Base-by-base conservation (phyloP, 1,140 invertebrate genomes). In the Pseudomyrmex flavicornis region DNA sequence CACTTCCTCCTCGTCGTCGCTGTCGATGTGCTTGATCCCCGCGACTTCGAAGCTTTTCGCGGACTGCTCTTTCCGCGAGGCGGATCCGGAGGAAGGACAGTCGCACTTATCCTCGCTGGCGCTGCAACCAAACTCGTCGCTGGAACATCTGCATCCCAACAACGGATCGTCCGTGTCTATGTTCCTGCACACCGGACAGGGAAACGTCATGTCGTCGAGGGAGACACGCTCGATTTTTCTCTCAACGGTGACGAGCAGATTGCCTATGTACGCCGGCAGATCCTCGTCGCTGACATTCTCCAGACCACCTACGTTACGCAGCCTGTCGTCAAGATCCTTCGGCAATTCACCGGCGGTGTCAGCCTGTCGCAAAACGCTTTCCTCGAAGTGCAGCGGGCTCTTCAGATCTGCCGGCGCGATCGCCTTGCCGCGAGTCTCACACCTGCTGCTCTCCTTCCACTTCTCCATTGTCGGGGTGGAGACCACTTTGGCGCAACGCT, bases 21-120 rank as follows among this genome's bases (percentile, higher is more conserved):
- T 96, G 92, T 97, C 96, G 86, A 97, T 97, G 91, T 97, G 96
- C 92, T 96, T 96, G 80, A 96, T 96, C n/a, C 95, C 95, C 10
- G 95, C 96, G 75, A 96, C 93, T 91, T 96, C 96, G 89, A 96
- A 96, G 90, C 93, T 96, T 91, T 85, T 94, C 84, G 77, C 89
- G 84, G 88, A 93, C 92, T 91, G 91, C 90, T 90, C 91, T 90
- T 83, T 91, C 74, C 56, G 89, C 75, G 15, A 89, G 66, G 17
- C 58, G 3, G 22, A 17, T 48, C 61, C 61, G 12, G 84, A 80
- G 44, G 80, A 68, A 2, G 83, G 62, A 73, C 91, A 92, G 9
- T 88, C 87, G 79, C 91, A 92, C 10, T 76, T 84, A 54, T 87
- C 86, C 26, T 92, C 92, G 26, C 54, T 84, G 10, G 74, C 84